phyloP scores from a whole-genome alignment of 2,797 vertebrate species.

The Eulemur albifrons region DNA sequence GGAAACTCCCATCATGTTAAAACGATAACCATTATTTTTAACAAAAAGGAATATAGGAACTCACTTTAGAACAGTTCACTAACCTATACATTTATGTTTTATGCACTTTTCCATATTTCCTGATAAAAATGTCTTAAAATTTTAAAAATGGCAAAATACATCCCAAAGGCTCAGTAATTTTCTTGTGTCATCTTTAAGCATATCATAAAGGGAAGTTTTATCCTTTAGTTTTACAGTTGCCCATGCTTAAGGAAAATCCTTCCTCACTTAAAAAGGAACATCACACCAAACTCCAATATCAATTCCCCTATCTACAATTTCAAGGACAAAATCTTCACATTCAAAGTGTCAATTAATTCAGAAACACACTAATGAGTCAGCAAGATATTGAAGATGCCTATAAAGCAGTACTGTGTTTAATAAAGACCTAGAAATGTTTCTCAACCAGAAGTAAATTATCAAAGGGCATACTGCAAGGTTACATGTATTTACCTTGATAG shows the following conservation, averaged over 20 bases:
- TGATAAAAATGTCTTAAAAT: not conserved
- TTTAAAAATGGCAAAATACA: not conserved
- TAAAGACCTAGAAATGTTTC: not conserved
- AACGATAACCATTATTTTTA: not conserved
- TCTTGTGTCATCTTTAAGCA: not conserved
- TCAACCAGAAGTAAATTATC: not conserved
- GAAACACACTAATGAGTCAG: slow-evolving; percentile 2
- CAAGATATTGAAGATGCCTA: not conserved
- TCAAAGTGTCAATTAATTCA: not conserved
- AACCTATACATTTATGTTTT: not conserved
- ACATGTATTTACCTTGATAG: not conserved
- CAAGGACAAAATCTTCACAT: slow-evolving; percentile 12
- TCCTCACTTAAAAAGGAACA: not conserved
- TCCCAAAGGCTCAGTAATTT: not conserved
- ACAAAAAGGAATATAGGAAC: not conserved
- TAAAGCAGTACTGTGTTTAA: not conserved
- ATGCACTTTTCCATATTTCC: not conserved
- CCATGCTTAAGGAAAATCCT: not conserved
- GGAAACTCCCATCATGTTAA: not conserved
- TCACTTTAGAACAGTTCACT: slow-evolving; percentile 9
- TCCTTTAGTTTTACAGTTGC: not conserved
- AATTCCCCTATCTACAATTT: not conserved
- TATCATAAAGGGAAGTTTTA: not conserved
- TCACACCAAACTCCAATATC: not conserved
- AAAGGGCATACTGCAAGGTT: not conserved